A percentile compares a stretch with the other conserved stretches of the same genome.
Conservation (phyloP, 2,113 vertebrate genomes). For the Scalopus aquaticus region DNA sequence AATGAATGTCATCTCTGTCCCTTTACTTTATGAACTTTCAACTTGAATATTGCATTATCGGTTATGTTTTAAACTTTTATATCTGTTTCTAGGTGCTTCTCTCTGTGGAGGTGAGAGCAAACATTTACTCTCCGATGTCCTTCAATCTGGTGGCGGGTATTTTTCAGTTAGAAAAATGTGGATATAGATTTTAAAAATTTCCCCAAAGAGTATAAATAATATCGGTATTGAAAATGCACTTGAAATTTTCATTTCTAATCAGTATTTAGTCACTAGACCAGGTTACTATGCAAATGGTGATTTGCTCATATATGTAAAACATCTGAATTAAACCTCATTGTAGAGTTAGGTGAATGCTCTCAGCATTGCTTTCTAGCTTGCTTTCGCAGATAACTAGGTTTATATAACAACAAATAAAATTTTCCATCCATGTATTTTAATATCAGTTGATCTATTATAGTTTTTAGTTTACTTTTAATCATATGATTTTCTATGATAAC, state of each 20-base stretch:
- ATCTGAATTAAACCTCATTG: neutral
- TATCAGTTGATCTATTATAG: neutral
- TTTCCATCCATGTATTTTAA: neutral
- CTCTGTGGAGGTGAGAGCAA: neutral
- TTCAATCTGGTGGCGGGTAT: neutral
- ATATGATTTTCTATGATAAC: constrained; percentile 25
- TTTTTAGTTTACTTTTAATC: constrained; percentile 31
- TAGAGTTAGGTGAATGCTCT: neutral
- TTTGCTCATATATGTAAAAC: neutral
- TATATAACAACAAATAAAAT: neutral
- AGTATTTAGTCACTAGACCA: neutral
- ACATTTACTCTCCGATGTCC: neutral
- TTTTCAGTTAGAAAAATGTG: constrained; percentile 15
- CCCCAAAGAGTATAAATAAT: neutral
- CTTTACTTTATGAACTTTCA: constrained; percentile 64
- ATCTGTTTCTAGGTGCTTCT: neutral
- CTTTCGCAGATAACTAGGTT: neutral
- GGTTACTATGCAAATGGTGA: neutral
- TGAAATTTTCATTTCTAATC: neutral
- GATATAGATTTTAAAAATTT: neutral
- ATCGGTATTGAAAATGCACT: neutral
- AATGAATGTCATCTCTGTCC: constrained; percentile 57
- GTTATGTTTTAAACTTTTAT: constrained; percentile 28
- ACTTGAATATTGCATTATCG: neutral
- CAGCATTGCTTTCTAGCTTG: neutral